A percentile compares a stretch with the other conserved stretches of the same genome.
phyloP scores from a whole-genome alignment of 1,140 invertebrate species.

The Whitmania pigra region DNA sequence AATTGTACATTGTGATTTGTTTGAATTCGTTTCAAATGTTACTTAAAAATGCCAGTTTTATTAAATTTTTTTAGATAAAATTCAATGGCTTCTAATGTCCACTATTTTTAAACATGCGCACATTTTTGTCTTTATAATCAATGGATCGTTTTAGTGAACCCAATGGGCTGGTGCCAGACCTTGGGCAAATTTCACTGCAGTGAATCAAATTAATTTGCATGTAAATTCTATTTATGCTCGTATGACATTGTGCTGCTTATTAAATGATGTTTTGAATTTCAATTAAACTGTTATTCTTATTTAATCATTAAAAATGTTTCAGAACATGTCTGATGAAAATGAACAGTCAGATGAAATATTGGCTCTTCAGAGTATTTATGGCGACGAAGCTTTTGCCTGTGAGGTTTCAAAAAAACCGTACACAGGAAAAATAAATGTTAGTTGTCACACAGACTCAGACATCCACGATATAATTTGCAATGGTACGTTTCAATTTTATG shows the following conservation, averaged over 20 bases:
- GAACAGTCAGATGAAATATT: constrained; percentile 4
- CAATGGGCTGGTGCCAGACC: no score
- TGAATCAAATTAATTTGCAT: background rate
- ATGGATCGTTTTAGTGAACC: no score
- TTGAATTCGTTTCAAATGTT: no score
- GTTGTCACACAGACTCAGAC: background rate
- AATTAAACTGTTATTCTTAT: background rate
- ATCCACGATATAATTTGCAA: background rate
- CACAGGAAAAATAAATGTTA: background rate
- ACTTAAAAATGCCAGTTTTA: no score
- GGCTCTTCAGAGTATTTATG: constrained; percentile 9
- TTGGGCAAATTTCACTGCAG: no score
- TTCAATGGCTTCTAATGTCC: no score
- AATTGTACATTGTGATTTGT: no score
- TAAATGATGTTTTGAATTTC: background rate
- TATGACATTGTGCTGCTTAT: background rate
- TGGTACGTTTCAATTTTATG: background rate
- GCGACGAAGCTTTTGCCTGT: background rate
- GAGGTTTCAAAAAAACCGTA: background rate
- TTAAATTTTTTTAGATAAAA: no score
- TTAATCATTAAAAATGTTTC: background rate
- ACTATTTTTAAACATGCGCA: no score
- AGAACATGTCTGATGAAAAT: background rate
- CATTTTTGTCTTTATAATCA: no score
- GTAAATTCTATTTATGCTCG: background rate